phyloP scores from a whole-genome alignment of 2,888 invertebrate species.

The Lamellibrachia columna region DNA sequence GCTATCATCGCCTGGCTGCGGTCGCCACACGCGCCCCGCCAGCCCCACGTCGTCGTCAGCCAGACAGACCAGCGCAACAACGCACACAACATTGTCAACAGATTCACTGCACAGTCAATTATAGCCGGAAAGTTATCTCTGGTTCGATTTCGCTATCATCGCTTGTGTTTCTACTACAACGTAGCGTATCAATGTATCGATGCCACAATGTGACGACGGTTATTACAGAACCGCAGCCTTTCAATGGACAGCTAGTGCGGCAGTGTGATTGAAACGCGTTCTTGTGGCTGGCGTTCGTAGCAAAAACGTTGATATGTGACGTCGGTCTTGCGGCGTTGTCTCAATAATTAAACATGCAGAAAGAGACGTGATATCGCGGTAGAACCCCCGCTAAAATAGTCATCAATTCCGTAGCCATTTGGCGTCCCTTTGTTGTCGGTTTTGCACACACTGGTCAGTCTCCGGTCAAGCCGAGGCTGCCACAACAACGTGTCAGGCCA shows the following conservation, averaged over 20 bases:
- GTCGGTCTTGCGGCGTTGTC: background rate
- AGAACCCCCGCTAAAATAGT: background rate
- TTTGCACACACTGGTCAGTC: background rate
- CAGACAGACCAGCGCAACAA: background rate
- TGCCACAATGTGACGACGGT: background rate
- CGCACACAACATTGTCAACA: background rate
- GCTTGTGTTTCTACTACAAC: background rate
- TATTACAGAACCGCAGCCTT: background rate
- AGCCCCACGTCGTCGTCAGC: background rate
- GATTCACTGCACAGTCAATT: background rate
- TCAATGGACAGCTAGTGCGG: background rate
- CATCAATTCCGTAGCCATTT: background rate
- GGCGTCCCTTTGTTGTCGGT: background rate
- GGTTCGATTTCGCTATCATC: background rate
- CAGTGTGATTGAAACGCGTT: background rate
- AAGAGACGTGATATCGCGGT: background rate
- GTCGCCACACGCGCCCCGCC: background rate
- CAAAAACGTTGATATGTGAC: background rate
- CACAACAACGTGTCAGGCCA: background rate
- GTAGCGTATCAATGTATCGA: background rate
- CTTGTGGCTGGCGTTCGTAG: background rate
- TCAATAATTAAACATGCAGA: background rate
- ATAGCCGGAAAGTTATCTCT: background rate
- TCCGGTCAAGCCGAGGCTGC: background rate
- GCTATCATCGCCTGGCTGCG: conserved; percentile 18